Conservation (phyloP, 53 echinoderm and acorn worm genomes). For the Actinopyga echinites region DNA sequence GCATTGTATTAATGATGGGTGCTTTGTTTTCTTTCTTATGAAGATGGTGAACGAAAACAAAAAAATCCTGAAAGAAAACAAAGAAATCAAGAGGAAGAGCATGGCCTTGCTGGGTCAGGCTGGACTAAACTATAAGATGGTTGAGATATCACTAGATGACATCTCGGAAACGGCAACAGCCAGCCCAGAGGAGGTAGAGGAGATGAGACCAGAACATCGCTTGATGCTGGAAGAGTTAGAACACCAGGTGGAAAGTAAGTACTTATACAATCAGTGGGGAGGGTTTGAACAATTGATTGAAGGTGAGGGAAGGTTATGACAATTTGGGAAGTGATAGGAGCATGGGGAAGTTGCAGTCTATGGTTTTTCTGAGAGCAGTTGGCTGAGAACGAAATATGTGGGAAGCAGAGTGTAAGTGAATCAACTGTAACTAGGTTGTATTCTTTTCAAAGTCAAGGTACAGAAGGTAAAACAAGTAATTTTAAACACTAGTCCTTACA, state of each 20-base stretch:
- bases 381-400: no score
- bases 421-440: no score
- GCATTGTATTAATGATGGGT: no score
- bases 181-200: neutral
- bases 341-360: no score
- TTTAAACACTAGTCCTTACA: no score
- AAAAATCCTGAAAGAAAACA: slow-evolving; percentile 48
- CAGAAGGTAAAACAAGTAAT: no score
- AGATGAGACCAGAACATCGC: neutral
- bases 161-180: slow-evolving; percentile 37
- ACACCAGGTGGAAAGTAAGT: slow-evolving; percentile 2
- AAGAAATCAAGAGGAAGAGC: slow-evolving; percentile 90
- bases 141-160: slow-evolving; percentile 60
- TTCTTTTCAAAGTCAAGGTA: no score
- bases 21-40: no score
- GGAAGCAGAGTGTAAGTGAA: no score
- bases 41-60: slow-evolving; percentile 87
- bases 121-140: slow-evolving; percentile 60
- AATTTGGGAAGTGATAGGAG: no score
- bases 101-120: slow-evolving; percentile 58
- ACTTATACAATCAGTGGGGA: neutral
- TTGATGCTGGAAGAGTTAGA: neutral
- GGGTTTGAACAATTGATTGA: neutral
- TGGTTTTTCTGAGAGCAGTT: no score
- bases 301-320: neutral